Evolutionary conservation across 2,888 invertebrate species (phyloP), one percentile per base, ranked within the genome.

Genomic region (Cremastinae sp.): DNA sequence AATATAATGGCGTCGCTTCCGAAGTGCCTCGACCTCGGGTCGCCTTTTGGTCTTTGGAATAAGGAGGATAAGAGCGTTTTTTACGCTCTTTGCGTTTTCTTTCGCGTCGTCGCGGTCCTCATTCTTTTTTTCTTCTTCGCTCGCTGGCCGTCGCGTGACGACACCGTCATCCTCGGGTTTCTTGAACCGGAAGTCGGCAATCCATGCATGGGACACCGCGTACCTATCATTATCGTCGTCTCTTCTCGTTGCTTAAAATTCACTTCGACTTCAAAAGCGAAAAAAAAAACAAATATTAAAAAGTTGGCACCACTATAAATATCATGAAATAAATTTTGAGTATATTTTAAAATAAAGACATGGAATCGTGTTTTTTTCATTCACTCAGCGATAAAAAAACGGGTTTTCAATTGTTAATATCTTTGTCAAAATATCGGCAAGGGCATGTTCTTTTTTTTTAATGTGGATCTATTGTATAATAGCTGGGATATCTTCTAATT

Each of bases 101-200:
- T 54, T 34, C 61, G 56, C 34, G 41, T n/a, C 28, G 14, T 41
- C 62, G 49, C 10, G 68, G 49, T 43, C 49, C 38, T 41, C 56
- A 51, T 54, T 66, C 7, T 54, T 51, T 74, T 61, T n/a, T 59
- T 51, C 43, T 73, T 61, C 59, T 38, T 28, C 54, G 73, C 36
- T 66, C 10, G 47, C 16, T 5, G 53, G 38, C 45, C 66, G 54
- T 74, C 61, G 73, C 73, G 73, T 68, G 65, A 72, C 56, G 38
- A 41, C 28, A 14, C 36, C 71, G 64, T 43, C 49, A 28, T 59
- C 73, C 65, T 54, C 54, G 45, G 45, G 54, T 54, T 66, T 65
- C 53, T 53, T 41, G 65, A 64, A 65, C 65, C n/a, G 41, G 20
- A n/a, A 28, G 28, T 28, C 28, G 2, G 28, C 28, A 28, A 28